phyloP scores from a whole-genome alignment of 2,888 invertebrate species.

The Sminthurinus aureus region DNA sequence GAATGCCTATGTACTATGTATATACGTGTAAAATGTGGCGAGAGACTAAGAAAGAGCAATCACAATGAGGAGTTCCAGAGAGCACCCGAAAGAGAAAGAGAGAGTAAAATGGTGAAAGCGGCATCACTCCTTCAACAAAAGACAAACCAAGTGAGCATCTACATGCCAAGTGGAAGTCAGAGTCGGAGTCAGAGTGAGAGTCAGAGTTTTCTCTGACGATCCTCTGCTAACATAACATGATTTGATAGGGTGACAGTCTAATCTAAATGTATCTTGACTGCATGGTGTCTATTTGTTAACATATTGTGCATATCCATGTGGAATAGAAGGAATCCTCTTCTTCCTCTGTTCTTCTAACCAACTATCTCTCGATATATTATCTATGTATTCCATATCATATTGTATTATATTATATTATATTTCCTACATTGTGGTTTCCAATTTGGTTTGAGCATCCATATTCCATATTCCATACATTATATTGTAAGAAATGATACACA shows the following conservation, averaged over 20 bases:
- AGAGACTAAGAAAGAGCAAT: neutral
- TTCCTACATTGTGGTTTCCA: neutral
- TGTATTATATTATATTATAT: no score
- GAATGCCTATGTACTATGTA: no score
- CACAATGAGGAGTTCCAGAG: neutral
- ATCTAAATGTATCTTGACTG: slow-evolving; percentile 39
- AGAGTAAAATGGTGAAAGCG: neutral
- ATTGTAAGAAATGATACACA: neutral
- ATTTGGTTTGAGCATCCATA: neutral
- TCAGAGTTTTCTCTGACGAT: neutral
- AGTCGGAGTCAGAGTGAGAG: neutral
- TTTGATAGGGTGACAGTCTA: slow-evolving; percentile 34
- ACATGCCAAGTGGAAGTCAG: neutral
- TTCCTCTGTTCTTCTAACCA: neutral
- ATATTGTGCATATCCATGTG: slow-evolving; percentile 15
- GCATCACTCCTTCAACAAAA: neutral
- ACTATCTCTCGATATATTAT: neutral
- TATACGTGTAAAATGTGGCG: slow-evolving; percentile 20
- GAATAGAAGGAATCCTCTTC: no score
- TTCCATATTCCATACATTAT: no score
- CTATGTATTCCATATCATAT: neutral
- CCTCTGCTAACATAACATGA: slow-evolving; percentile 23
- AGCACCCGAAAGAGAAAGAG: neutral
- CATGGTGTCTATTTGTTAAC: slow-evolving; percentile 14
- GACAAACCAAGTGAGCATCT: neutral